Evolutionary conservation across 2,797 vertebrate genomes (phyloP), one percentile per base, ranked within the genome.

Genomic region (Scolopax bukidnonensis): DNA sequence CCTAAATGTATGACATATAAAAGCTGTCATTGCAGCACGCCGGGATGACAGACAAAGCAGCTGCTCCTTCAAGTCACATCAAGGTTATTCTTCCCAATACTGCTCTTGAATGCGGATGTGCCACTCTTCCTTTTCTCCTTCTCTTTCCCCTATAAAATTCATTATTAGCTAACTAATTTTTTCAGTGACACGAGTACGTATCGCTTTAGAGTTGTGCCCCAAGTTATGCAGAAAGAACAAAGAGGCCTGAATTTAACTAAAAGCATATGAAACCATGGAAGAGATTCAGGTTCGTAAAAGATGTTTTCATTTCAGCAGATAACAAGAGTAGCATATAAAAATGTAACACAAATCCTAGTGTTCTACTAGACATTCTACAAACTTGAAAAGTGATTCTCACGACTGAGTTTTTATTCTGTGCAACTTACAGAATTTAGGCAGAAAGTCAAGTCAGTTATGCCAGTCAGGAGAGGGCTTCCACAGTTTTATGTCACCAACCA

Each of bases 401-500:
- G 33, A 80, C 50, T 92, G 32, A 90, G 53, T 87, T 93, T 88
- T 77, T 85, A 80, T 63, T 28, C 61, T 0, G 0, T 16, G 61
- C 7, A 18, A 47, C 25, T 75, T 36, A 57, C 30, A 88, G 33
- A 53, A 78, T 68, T 57, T 57, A 93, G 50, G 63, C 41, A 73
- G 63, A 70, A 79, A 81, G 25, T 57, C 23, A 61, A 91, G 33
- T 80, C 61, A 65, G 20, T 88, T 71, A 59, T 41, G 59, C 69
- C 61, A 64, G 77, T 81, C 76, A 71, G 53, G 20, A 63, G 20
- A 83, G 56, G 36, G 73, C 43, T 78, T 96, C 48, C 71, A 84
- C 84, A 74, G 65, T 83, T 78, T 97, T 91, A 84, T 63, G 84
- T 43, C 65, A 93, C 83, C 74, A 95, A 60, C 89, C 96, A 93